phyloP scores from a whole-genome alignment of 2,113 vertebrate genomes.

The Carettochelys insculpta region DNA sequence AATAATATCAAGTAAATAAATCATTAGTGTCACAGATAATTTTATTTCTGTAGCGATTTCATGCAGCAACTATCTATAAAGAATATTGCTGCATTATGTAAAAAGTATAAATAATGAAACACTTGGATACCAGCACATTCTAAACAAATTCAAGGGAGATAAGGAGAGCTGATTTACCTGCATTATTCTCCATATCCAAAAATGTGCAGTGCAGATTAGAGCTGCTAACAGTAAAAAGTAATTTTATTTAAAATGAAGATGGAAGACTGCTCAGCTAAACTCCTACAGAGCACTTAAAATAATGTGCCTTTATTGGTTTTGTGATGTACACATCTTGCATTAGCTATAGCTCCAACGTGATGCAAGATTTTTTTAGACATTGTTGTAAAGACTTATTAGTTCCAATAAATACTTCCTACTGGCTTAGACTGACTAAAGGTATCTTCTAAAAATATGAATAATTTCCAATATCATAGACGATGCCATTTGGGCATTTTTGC shows the following conservation, averaged over 20 bases:
- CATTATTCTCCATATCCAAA: not conserved
- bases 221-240: not conserved
- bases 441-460: not conserved
- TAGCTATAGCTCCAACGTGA: not conserved
- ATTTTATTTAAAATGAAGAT: no score
- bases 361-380: not conserved
- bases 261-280: not conserved
- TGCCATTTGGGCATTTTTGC: not conserved
- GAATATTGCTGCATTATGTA: not conserved
- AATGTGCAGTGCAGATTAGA: not conserved
- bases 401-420: conserved; percentile 1
- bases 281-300: not conserved
- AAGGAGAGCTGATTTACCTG: not conserved
- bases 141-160: not conserved
- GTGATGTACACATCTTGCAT: not conserved
- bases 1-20: not conserved
- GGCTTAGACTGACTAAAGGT: not conserved
- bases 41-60: not conserved
- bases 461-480: not conserved
- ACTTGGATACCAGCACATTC: not conserved
- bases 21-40: not conserved
- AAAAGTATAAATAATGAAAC: not conserved
- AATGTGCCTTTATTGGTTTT: not conserved
- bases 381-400: conserved; percentile 17
- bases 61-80: not conserved